These are phyloP conservation scores for Oreotragus oreotragus DNA, from an alignment of 2,113 vertebrate genomes.

Conservation along the genomic window DNA sequence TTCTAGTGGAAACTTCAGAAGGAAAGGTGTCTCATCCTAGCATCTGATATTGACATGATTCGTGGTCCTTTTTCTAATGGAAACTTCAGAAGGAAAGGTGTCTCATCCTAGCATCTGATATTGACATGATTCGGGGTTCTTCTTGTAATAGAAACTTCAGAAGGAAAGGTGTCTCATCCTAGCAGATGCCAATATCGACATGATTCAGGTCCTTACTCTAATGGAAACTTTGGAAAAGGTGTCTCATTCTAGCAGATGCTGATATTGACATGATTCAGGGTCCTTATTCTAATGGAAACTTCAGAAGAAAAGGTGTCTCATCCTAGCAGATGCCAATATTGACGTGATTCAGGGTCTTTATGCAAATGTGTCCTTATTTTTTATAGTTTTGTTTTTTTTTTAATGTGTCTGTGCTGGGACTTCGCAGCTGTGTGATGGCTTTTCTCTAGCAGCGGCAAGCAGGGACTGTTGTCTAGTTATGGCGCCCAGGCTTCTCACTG, in stretches of 20 bases:
- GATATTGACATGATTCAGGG: too few species aligned
- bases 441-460: not conserved
- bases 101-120: not conserved
- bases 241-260: too few species aligned
- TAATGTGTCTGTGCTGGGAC: not conserved
- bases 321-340: too few species aligned
- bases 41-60: not conserved
- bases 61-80: too few species aligned
- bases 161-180: not conserved
- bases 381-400: not conserved
- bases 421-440: not conserved
- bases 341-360: not conserved
- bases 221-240: rapidly evolving
- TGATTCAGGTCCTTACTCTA: too few species aligned
- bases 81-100: not conserved
- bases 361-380: not conserved
- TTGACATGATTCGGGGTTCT: too few species aligned
- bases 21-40: too few species aligned
- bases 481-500: not conserved
- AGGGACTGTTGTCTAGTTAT: not conserved
- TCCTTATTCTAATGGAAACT: too few species aligned
- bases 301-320: too few species aligned
- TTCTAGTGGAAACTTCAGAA: too few species aligned
- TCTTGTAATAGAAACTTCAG: too few species aligned
- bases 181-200: not conserved